Conservation (phyloP, 35 echinoderm and acorn worm genomes). For the Lytechinus variegatus region DNA sequence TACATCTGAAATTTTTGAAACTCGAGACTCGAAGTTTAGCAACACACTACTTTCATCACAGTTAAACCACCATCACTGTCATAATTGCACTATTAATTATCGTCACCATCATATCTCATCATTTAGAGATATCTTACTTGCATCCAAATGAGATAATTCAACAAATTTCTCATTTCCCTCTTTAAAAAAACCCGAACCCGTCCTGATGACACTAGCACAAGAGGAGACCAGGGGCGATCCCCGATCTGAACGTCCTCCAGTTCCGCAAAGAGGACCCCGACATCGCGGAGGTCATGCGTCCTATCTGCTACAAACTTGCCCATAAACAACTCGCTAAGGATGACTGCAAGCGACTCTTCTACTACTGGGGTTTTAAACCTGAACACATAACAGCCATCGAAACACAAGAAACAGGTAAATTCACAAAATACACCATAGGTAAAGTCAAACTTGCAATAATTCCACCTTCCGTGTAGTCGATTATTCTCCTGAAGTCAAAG, state of each 20-base stretch:
- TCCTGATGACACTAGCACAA: slow-evolving; percentile 22
- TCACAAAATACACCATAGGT: too few relatives aligned
- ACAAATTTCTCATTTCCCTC: too few relatives aligned
- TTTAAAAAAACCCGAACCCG: too few relatives aligned
- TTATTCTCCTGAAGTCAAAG: too few relatives aligned
- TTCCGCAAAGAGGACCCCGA: slow-evolving; percentile 85
- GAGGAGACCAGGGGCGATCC: background rate
- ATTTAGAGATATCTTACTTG: too few relatives aligned
- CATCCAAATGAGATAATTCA: too few relatives aligned
- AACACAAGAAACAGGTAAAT: slow-evolving; percentile 82
- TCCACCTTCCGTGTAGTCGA: too few relatives aligned
- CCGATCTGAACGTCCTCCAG: slow-evolving; percentile 48
- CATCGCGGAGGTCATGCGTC: slow-evolving; percentile 79
- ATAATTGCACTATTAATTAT: too few relatives aligned
- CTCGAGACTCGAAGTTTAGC: too few relatives aligned
- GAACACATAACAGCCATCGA: slow-evolving; percentile 83
- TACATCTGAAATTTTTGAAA: too few relatives aligned
- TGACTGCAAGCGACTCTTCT: slow-evolving; percentile 82
- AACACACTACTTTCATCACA: background rate
- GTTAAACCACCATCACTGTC: background rate
- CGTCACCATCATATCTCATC: too few relatives aligned
- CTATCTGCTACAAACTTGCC: slow-evolving; percentile 79
- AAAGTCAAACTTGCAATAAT: too few relatives aligned
- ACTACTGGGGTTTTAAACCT: slow-evolving; percentile 89
- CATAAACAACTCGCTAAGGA: slow-evolving; percentile 80